Conservation (phyloP, 2,113 vertebrate genomes). For the Phalacrocorax carbo region DNA sequence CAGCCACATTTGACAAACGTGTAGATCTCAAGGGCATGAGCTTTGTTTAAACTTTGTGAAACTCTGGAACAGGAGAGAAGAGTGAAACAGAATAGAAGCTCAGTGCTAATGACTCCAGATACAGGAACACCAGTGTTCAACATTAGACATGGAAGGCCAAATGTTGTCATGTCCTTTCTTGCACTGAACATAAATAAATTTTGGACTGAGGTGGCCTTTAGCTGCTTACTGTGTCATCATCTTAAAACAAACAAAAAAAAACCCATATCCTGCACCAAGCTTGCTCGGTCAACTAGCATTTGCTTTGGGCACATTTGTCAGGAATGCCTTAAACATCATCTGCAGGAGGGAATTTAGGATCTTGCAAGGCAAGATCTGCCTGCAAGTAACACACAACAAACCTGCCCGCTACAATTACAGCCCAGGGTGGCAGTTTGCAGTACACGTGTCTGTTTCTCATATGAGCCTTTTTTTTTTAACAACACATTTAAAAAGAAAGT, state of each 20-base stretch:
- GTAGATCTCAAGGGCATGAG: not conserved
- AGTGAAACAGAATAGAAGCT: not conserved
- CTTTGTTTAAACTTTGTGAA: not conserved
- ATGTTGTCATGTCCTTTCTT: not conserved
- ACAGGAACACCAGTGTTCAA: not conserved
- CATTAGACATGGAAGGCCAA: not conserved
- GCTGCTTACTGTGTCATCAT: not conserved
- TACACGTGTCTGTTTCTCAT: not conserved
- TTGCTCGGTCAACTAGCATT: not conserved
- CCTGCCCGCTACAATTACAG: not conserved
- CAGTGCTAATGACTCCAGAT: not conserved
- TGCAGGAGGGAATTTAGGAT: not conserved
- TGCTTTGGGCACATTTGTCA: not conserved
- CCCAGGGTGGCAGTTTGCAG: not conserved
- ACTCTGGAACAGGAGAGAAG: not conserved
- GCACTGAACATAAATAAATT: not conserved
- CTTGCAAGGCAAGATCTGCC: not conserved
- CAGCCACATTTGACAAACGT: not conserved
- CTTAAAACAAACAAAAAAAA: no score
- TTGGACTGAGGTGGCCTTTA: not conserved
- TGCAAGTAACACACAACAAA: not conserved
- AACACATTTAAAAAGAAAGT: not conserved
- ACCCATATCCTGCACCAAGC: no score
- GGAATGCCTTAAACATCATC: not conserved
- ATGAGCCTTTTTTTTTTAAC: not conserved